Conservation (phyloP, 1,140 invertebrate species). For the Eupeodes corollae region DNA sequence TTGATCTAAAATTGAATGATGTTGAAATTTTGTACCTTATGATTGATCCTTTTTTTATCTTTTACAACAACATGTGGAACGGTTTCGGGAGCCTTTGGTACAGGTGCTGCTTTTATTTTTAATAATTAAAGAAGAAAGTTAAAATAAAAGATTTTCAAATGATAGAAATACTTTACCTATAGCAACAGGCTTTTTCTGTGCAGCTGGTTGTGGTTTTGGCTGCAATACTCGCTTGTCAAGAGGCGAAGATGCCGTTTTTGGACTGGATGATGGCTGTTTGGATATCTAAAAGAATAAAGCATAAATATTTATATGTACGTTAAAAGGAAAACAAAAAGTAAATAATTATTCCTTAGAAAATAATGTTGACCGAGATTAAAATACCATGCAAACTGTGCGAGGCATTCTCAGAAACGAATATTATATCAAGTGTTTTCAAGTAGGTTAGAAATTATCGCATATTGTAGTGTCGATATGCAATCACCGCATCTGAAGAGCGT, state of each 20-base stretch:
- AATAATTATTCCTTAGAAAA: no score
- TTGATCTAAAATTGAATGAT: not conserved
- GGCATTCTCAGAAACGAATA: no score
- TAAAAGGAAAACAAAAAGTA: no score
- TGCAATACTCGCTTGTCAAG: conserved; percentile 39
- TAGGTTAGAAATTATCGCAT: no score
- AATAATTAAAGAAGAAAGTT: conserved; percentile 4
- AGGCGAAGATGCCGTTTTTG: conserved; percentile 28
- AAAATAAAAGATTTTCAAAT: not conserved
- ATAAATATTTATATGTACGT: not conserved
- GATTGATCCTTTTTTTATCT: conserved; percentile 49
- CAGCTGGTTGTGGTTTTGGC: conserved; percentile 34
- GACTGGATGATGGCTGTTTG: conserved; percentile 25
- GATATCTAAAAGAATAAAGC: conserved; percentile 26
- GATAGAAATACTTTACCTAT: not conserved
- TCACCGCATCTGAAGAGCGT: no score
- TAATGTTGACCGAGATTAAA: no score
- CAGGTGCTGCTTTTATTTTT: conserved; percentile 14
- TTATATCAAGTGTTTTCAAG: no score
- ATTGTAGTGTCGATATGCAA: no score
- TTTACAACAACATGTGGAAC: conserved; percentile 45
- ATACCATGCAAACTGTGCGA: no score
- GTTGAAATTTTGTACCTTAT: conserved; percentile 41
- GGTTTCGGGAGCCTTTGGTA: conserved; percentile 24
- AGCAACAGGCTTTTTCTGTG: conserved; percentile 6